phyloP scores from a whole-genome alignment of 2,113 vertebrate genomes.

The Chlorodrepanis virens region DNA sequence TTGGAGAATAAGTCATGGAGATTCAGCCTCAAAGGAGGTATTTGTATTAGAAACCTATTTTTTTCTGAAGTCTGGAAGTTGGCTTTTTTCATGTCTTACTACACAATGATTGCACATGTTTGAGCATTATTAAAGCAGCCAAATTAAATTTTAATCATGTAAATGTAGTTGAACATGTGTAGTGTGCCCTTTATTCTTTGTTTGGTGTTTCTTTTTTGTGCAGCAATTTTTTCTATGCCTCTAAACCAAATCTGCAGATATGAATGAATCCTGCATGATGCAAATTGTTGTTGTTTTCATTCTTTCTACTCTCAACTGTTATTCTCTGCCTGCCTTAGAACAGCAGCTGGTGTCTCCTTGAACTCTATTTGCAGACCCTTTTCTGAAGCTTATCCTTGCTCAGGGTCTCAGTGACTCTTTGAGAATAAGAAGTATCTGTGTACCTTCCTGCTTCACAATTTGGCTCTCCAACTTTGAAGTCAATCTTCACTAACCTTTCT shows the following conservation, averaged over 20 bases:
- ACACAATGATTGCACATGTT: not conserved
- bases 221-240: not conserved
- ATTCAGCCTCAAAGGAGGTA: not conserved
- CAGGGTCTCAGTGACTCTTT: not conserved
- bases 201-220: not conserved
- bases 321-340: not conserved
- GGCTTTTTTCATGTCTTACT: not conserved
- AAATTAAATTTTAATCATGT: not conserved
- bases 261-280: not conserved
- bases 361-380: not conserved
- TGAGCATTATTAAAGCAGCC: not conserved
- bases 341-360: not conserved
- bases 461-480: not conserved
- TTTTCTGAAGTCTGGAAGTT: not conserved
- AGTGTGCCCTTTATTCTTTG: not conserved
- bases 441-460: not conserved
- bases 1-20: not conserved
- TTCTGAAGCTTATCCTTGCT: not conserved
- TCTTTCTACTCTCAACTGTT: not conserved
- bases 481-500: not conserved
- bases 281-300: not conserved
- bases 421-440: not conserved
- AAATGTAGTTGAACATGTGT: not conserved
- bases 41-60: not conserved
- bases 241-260: not conserved